Evolutionary conservation across 2,888 invertebrate species (phyloP), one percentile per base, ranked within the genome.

Genomic region (Stenolophus ochropezus): DNA sequence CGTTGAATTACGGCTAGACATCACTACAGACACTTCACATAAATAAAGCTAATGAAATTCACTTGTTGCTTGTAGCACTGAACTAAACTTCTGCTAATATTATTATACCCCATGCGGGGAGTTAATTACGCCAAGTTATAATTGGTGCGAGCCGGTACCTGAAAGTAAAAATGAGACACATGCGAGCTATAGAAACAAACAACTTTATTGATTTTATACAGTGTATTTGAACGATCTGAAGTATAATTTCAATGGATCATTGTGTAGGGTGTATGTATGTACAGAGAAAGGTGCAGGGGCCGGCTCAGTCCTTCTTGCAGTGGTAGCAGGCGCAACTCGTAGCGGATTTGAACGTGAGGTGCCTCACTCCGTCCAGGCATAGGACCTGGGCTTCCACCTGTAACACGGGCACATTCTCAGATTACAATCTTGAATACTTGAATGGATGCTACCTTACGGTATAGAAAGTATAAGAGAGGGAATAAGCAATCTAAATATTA

Each of bases 261-360:
- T 58, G 58, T 80, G 53, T 53, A 71, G 53, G 78, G 78, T 71
- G 80, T 71, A 73, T 58, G 21, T 79, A 79, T 80, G 33, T 73
- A 80, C 80, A 80, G 33, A 80, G 73, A 58, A 73, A 51, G 25
- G 73, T 73, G 42, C 71, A 53, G 56, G 18, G 77, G 49, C 47
- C 11, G 23, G 47, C 83, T 88, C 89, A 92, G 86, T 94, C 94
- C 87, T 96, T 96, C 89, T 96, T 96, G 89, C 96, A 96, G 87
- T 96, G 96, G 87, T 95, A 96, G 88, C 97, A 97, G 42, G 94
- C 92, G 89, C 96, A 97, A 49, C 93, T 92, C 80, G 94, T 91
- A 2, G 97, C 96, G 11, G 96, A 96, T 89, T 96, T 96, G 88
- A 96, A 96, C 79, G 94, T 93, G 82, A 96, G 90, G 85, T 94